These are phyloP conservation scores for Panurus biarmicus DNA, from an alignment of 2,113 vertebrate species.

Conservation along the genomic window DNA sequence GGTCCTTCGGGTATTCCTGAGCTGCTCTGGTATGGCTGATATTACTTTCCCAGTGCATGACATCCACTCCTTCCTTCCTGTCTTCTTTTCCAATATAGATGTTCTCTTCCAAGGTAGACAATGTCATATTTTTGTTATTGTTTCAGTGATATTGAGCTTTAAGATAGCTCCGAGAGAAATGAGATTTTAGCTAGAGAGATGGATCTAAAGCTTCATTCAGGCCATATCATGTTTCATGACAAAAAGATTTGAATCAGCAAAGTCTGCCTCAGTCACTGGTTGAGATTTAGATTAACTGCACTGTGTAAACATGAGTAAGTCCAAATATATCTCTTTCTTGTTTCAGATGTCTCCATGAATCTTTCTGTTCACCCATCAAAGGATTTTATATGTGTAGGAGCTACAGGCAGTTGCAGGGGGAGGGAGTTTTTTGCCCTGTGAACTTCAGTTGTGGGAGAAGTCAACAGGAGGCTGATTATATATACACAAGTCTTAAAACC, in stretches of 20 bases:
- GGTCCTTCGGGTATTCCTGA: not conserved
- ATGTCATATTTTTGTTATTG: not conserved
- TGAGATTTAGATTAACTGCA: not conserved
- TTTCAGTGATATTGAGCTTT: conserved; percentile 17
- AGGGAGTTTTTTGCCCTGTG: not conserved
- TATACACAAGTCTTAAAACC: not conserved
- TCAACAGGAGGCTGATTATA: not conserved
- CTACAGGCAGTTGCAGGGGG: not conserved
- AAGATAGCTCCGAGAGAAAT: not conserved
- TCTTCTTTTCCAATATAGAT: not conserved
- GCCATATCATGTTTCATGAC: not conserved
- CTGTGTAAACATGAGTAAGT: not conserved
- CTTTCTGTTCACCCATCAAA: conserved; percentile 15
- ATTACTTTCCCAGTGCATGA: not conserved
- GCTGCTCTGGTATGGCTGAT: not conserved
- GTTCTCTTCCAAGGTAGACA: conserved; percentile 13
- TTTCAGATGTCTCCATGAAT: not conserved
- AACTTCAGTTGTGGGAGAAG: not conserved
- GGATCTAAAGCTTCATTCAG: not conserved
- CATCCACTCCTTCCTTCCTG: not conserved
- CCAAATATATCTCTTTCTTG: not conserved
- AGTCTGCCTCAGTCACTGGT: not conserved
- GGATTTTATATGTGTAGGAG: not conserved
- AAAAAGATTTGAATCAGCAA: not conserved
- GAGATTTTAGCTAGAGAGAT: not conserved